A percentile compares a stretch with the other conserved stretches of the same genome.
These are phyloP conservation scores for Pipistrellus pygmaeus DNA, from an alignment of 2,797 vertebrate genomes.

Conservation along the genomic window DNA sequence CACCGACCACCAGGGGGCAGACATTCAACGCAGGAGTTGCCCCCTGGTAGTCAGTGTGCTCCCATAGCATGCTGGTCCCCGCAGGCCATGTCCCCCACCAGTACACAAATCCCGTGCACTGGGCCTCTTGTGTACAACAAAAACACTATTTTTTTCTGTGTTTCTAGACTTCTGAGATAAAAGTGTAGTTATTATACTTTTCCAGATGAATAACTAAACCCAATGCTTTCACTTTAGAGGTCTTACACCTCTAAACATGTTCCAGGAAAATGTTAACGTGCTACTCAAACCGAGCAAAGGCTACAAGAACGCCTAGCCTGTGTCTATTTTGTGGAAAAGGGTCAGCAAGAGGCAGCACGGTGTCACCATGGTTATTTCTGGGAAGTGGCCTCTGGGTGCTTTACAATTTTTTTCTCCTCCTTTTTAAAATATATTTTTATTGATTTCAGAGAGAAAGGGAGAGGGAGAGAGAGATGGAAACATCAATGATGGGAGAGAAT, in stretches of 20 bases:
- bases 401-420: too few species aligned
- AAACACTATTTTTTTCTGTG: not conserved
- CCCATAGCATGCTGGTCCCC: too few species aligned
- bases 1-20: too few species aligned
- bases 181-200: not conserved
- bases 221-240: not conserved
- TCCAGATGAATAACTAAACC: not conserved
- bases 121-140: not conserved
- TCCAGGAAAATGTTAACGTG: not conserved
- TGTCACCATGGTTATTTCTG: not conserved
- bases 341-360: rapidly evolving
- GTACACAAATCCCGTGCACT: too few species aligned
- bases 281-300: not conserved
- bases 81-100: too few species aligned
- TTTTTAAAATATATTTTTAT: too few species aligned
- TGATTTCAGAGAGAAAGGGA: too few species aligned
- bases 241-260: not conserved
- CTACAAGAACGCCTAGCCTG: too few species aligned
- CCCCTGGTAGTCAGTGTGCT: too few species aligned
- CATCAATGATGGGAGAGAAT: too few species aligned
- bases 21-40: too few species aligned
- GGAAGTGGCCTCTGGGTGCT: not conserved
- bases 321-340: not conserved
- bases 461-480: too few species aligned
- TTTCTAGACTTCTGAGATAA: slow-evolving; percentile 1